Evolutionary conservation across 1,140 invertebrate species (phyloP), one percentile per base, ranked within the genome.

Genomic region (Eupristina koningsbergeri): DNA sequence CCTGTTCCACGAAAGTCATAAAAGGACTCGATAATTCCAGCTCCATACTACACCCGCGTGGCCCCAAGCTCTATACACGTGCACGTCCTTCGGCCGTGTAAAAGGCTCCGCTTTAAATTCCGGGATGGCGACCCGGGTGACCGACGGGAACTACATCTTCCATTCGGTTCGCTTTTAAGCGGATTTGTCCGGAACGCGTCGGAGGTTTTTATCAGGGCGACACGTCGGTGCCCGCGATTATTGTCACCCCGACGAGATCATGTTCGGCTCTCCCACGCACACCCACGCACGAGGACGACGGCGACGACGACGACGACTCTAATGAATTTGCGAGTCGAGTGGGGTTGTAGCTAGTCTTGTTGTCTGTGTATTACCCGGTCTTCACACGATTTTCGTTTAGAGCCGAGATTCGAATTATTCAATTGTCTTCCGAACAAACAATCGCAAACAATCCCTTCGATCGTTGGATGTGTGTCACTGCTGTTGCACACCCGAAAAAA

Each of bases 121-220:
- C 64, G 31, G 36, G 64, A n/a, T n/a, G n/a, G n/a, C n/a, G 31
- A 67, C 13, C 64, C 31, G 22, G 15, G 1, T 15, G 64, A 36
- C 64, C 64, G 1, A 67, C 64, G 64, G 64, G 7, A 67, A 67
- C 31, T 67, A n/a, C 64, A 67, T 36, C 64, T 67, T 67, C 64
- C 34, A 31, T 67, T 67, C 9, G 64, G 31, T 19, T 71, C 67
- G 31, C 36, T 71, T 71, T 71, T 71, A 71, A 39, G 67, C 67
- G 19, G 67, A 71, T 41, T 71, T 41, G 67, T 39, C 36, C 36
- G 64, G 2, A 22, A 19, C 17, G n/a, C 19, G 17, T 71, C 39
- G 7, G 64, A 36, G 17, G 31, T 67, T 67, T 67, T 67, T 67
- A 67, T 36, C 34, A 31, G 5, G 5, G 34, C 53, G 29, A 36